phyloP scores from a whole-genome alignment of 2,113 vertebrate genomes.

The Oreotrochilus melanogaster region DNA sequence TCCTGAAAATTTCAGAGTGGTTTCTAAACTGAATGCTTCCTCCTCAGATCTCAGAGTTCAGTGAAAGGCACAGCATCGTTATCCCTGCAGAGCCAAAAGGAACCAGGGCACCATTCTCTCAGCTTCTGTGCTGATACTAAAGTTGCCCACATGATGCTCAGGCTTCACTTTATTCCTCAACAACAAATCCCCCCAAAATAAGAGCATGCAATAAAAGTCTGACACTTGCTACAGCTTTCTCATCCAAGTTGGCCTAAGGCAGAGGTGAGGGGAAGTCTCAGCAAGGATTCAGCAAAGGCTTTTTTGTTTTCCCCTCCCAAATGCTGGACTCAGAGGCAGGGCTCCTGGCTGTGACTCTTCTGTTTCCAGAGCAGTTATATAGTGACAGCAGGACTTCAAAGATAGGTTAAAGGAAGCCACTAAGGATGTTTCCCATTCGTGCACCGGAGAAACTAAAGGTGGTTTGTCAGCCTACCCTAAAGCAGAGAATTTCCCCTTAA shows the following conservation, averaged over 20 bases:
- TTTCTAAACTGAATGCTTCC: background rate
- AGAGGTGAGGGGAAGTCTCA: background rate
- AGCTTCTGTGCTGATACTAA: background rate
- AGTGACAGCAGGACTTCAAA: slow-evolving; percentile 46
- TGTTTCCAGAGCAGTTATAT: slow-evolving; percentile 46
- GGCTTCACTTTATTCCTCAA: background rate
- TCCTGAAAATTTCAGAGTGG: background rate
- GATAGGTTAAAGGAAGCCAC: background rate
- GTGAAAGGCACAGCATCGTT: background rate
- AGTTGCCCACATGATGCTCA: background rate
- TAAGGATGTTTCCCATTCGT: slow-evolving; percentile 52
- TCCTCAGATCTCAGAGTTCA: background rate
- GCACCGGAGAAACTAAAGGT: slow-evolving; percentile 36
- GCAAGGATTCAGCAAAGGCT: background rate
- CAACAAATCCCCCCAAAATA: background rate
- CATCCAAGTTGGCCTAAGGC: slow-evolving; percentile 11
- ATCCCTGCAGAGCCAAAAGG: background rate
- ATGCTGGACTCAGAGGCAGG: background rate
- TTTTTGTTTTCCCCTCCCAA: background rate
- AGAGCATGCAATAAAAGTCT: background rate
- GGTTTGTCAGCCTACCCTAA: slow-evolving; percentile 3
- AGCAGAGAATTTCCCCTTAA: background rate
- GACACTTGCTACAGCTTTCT: background rate
- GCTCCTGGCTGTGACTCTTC: background rate
- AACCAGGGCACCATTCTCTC: background rate